phyloP scores from a whole-genome alignment of 2,888 invertebrate genomes.

The Ypsolopha scabrella region DNA sequence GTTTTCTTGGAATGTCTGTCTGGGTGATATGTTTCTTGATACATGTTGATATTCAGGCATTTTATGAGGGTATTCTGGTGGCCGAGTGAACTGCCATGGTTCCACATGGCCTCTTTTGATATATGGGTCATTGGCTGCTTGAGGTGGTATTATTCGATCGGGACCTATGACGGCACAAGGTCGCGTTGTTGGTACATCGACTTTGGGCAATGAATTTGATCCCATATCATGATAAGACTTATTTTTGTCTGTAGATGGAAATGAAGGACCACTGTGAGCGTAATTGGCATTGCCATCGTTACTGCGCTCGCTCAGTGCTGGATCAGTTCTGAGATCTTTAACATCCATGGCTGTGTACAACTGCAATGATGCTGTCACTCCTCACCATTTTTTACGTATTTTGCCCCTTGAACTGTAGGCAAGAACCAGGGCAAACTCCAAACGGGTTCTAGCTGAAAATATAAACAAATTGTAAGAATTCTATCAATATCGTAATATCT shows the following conservation, averaged over 20 bases:
- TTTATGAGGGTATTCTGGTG: slow-evolving; percentile 50
- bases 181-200: slow-evolving; percentile 43
- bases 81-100: slow-evolving; percentile 40
- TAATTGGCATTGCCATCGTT: slow-evolving; percentile 52
- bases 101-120: slow-evolving; percentile 40
- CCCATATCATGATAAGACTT: slow-evolving; percentile 51
- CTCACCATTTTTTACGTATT: slow-evolving; percentile 37
- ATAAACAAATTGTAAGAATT: slow-evolving; percentile 44
- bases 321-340: slow-evolving; percentile 52
- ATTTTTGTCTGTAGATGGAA: slow-evolving; percentile 36
- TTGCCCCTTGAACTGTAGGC: slow-evolving; percentile 3
- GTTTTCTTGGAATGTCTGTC: slow-evolving; percentile 67
- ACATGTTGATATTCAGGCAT: slow-evolving; percentile 38
- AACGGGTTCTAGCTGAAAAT: slow-evolving; percentile 23
- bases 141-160: slow-evolving; percentile 48
- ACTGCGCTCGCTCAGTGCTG: slow-evolving; percentile 42
- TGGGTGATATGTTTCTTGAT: slow-evolving; percentile 61
- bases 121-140: slow-evolving; percentile 32
- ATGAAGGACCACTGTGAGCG: slow-evolving; percentile 31
- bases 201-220: slow-evolving; percentile 47
- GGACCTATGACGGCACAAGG: slow-evolving; percentile 67
- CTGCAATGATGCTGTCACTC: slow-evolving; percentile 30
- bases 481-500: slow-evolving; percentile 15
- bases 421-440: not conserved
- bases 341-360: slow-evolving; percentile 50